Evolutionary conservation across 2,888 invertebrate species (phyloP).

Genomic region (Drosophila leonis): DNA sequence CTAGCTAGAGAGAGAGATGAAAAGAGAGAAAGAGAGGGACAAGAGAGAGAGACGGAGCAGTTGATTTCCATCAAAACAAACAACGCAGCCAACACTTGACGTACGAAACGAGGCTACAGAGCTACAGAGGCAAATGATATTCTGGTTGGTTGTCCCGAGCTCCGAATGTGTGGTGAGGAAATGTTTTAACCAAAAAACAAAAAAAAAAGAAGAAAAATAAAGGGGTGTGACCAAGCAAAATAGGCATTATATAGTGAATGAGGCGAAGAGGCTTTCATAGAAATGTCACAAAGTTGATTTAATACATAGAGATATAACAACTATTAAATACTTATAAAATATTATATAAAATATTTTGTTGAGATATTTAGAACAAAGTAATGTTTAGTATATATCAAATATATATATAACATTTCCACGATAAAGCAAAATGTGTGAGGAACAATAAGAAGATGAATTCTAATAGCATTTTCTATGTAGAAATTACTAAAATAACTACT

Average conservation of each 20-base stretch:
- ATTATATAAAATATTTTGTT: background rate
- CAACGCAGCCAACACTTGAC: conserved; percentile 67
- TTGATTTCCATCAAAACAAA: conserved; percentile 70
- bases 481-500: no score
- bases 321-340: no score
- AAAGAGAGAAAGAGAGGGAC: background rate
- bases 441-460: no score
- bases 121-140: conserved; percentile 36
- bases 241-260: conserved; percentile 37
- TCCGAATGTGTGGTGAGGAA: background rate
- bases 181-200: background rate
- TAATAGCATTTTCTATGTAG: no score
- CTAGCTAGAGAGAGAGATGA: background rate
- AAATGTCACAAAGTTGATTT: conserved; percentile 14
- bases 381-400: background rate
- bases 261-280: background rate
- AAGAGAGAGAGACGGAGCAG: background rate
- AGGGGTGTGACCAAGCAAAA: conserved; percentile 34
- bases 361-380: background rate
- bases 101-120: conserved; percentile 25
- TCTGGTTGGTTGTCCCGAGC: conserved; percentile 31
- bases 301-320: no score
- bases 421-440: no score
- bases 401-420: background rate
- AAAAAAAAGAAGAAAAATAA: conserved; percentile 3